Conservation (phyloP, 2,113 vertebrate genomes). For the Oryctolagus cuniculus region mOryCun1.1 NC_091436.1:151887501-151888000, state of each 20-base stretch:
- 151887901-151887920: accelerated
- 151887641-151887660: neutral
- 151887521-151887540: too few relatives aligned
- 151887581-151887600: neutral
- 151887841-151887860: too few relatives aligned
- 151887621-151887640: neutral
- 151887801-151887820: neutral
- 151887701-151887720: neutral
- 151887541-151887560: neutral
- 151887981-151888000: neutral
- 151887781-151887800: neutral
- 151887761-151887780: neutral
- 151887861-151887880: neutral
- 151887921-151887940: neutral
- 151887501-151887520: too few relatives aligned
- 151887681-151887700: too few relatives aligned
- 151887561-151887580: neutral
- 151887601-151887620: neutral
- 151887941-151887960: neutral
- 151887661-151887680: neutral
- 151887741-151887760: neutral
- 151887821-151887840: neutral
- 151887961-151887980: neutral
- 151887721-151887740: neutral
- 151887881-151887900: neutral